phyloP scores from a whole-genome alignment of 2,113 vertebrate species.

The Elgaria multicarinata region DNA sequence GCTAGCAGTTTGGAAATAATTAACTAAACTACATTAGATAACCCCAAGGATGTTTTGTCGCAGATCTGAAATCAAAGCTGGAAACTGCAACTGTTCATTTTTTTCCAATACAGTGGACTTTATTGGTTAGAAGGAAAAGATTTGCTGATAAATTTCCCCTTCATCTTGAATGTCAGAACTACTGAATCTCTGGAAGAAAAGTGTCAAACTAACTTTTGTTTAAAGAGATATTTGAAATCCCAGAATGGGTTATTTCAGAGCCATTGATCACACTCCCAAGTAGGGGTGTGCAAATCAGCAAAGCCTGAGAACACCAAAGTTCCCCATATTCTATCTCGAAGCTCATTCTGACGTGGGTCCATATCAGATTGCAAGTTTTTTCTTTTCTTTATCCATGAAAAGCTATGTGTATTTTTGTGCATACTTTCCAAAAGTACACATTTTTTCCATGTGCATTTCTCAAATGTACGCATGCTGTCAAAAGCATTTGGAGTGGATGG shows the following conservation, averaged over 20 bases:
- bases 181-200: not conserved
- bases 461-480: no score
- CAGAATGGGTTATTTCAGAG: not conserved
- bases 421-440: no score
- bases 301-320: no score
- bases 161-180: not conserved
- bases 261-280: not conserved
- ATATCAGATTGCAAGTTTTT: no score
- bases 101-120: not conserved
- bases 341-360: no score
- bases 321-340: no score
- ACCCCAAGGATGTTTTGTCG: not conserved
- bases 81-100: not conserved
- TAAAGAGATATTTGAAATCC: not conserved
- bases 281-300: no score
- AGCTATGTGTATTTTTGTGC: no score
- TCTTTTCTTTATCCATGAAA: no score
- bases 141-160: not conserved
- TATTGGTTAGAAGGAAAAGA: not conserved
- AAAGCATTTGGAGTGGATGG: no score
- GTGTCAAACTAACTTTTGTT: not conserved
- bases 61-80: not conserved
- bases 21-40: not conserved
- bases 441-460: no score
- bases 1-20: constrained; percentile 4